Conservation (phyloP, 2,888 invertebrate species). For the Acrobasis suavella region DNA sequence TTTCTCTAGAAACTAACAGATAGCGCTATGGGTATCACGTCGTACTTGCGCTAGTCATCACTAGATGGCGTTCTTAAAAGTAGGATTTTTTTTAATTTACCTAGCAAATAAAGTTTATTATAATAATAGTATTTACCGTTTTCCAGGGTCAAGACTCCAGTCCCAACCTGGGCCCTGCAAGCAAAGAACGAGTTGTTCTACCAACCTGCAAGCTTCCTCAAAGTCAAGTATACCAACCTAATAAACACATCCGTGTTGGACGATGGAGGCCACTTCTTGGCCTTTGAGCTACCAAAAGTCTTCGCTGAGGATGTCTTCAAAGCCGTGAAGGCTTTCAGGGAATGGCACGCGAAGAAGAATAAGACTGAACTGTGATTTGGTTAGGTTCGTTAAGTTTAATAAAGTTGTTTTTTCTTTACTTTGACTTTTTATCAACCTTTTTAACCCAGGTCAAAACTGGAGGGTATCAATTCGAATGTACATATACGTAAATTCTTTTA, state of each 20-base stretch:
- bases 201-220: slow-evolving; percentile 80
- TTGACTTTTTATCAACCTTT: not conserved
- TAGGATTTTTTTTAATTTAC: too few species aligned
- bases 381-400: slow-evolving; percentile 28
- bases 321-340: slow-evolving; percentile 55
- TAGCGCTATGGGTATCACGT: too few species aligned
- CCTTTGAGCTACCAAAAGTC: slow-evolving; percentile 87
- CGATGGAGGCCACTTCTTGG: slow-evolving; percentile 93
- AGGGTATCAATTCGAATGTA: too few species aligned
- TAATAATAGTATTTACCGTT: not conserved
- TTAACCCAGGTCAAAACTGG: too few species aligned
- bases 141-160: slow-evolving; percentile 43
- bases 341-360: slow-evolving; percentile 40
- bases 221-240: slow-evolving; percentile 83
- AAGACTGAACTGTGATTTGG: slow-evolving; percentile 50
- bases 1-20: too few species aligned
- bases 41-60: too few species aligned
- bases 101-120: too few species aligned
- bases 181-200: slow-evolving; percentile 86
- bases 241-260: slow-evolving; percentile 83
- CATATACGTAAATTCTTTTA: too few species aligned
- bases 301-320: slow-evolving; percentile 85
- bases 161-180: slow-evolving; percentile 86
- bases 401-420: slow-evolving; percentile 14
- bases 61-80: too few species aligned